Evolutionary conservation across 2,888 invertebrate species (phyloP), one percentile per base, ranked within the genome.

Genomic region (Tenthredo distinguenda): DNA sequence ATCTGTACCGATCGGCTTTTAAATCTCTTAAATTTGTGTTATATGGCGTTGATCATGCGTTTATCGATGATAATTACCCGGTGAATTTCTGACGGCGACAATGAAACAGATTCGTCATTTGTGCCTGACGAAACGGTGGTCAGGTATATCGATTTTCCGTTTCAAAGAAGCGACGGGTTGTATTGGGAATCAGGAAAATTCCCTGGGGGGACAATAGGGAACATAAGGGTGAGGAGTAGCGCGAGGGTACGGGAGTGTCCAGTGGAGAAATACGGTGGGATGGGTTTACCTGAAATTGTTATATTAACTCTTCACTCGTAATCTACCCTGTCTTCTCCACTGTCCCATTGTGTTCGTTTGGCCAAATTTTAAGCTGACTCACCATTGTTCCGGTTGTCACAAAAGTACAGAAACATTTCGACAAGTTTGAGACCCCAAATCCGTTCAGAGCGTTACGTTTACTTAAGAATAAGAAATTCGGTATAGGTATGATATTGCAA

Each of bases 231-330:
- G 9, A 62, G 26, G 21, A 31, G 12, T 12, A 62, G 9, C 26
- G 26, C 26, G 3, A 26, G 26, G 26, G 62, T 62, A 31, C 12
- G 62, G 31, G 58, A 55, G 37, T 58, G n/a, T 79, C n/a, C 47
- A 21, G 31, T 26, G 47, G 12, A 43, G 47, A 7, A 37, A 72
- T 40, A 72, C 9, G 43, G 26, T n/a, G 43, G 26, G n/a, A 47
- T 12, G 5, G 43, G 81, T 62, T 81, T 58, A 81, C 81, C 81
- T 62, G 40, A 81, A 81, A 58, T 81, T 81, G 40, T 58, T 81
- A 15, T 81, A 62, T 81, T 58, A 81, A 58, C 58, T 62, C 58
- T 79, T 62, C n/a, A 37, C 12, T 58, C 58, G 34, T 79, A 58
- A 79, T 79, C 21, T 81, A 6, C 37, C 40, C 77, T 62, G 77